A percentile compares a stretch with the other conserved stretches of the same genome.
These are phyloP conservation scores for Macrotus californicus DNA, from an alignment of 2,113 vertebrate genomes.

Conservation along the genomic window DNA sequence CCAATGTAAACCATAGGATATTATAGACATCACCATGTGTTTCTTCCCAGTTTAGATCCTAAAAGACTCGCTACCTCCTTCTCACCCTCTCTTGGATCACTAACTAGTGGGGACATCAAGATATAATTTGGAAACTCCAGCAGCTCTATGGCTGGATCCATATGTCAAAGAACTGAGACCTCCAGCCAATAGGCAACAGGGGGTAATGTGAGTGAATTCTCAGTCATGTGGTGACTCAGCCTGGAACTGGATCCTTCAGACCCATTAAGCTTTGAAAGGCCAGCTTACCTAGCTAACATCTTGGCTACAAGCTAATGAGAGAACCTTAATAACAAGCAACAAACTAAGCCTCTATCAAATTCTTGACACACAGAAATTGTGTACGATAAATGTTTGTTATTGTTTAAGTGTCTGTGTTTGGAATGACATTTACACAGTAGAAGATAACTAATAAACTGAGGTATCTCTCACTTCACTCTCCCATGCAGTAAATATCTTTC, in stretches of 20 bases:
- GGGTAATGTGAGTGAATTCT: neutral
- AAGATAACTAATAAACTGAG: neutral
- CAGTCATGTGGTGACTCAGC: neutral
- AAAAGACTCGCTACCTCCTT: neutral
- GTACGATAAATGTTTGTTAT: neutral
- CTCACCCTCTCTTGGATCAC: neutral
- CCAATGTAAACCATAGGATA: neutral
- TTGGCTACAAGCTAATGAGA: neutral
- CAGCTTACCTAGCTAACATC: neutral
- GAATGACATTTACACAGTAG: neutral
- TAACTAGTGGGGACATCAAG: neutral
- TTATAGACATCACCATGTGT: neutral
- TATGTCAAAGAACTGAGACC: neutral
- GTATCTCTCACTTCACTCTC: neutral
- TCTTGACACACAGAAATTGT: neutral
- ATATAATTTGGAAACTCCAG: neutral
- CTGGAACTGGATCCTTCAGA: neutral
- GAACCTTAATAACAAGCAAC: neutral
- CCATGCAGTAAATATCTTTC: too few relatives aligned
- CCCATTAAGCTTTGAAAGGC: neutral
- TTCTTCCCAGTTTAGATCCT: neutral
- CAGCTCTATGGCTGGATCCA: neutral
- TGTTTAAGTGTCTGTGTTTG: neutral
- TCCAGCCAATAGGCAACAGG: neutral
- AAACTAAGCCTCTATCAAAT: neutral